These are phyloP conservation scores for Dryomyza anilis DNA, from an alignment of 2,888 invertebrate genomes.

Conservation along the genomic window DNA sequence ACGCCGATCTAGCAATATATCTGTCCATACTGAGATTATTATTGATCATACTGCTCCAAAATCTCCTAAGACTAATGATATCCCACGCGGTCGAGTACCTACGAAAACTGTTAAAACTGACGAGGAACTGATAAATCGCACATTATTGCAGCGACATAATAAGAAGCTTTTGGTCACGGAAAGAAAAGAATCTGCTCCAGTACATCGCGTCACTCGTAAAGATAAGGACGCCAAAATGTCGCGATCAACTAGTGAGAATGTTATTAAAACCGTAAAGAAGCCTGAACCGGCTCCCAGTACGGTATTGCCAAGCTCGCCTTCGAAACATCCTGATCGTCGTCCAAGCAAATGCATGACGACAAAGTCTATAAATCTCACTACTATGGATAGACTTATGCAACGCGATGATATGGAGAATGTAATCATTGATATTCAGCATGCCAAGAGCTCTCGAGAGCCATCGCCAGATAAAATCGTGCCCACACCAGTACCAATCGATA, in stretches of 20 bases:
- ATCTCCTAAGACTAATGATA: constrained; percentile 35
- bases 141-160: constrained; percentile 36
- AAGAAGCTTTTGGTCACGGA: constrained; percentile 58
- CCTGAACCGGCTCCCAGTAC: constrained; percentile 44
- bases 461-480: constrained; percentile 76
- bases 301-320: constrained; percentile 29
- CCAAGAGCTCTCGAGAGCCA: constrained; percentile 76
- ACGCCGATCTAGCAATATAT: constrained; percentile 54
- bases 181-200: constrained; percentile 60
- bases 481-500: constrained; percentile 66
- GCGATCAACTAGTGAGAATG: constrained; percentile 66
- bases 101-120: constrained; percentile 29
- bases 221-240: constrained; percentile 63
- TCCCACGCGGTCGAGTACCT: constrained; percentile 18
- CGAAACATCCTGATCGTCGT: constrained; percentile 39
- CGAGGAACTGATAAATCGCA: constrained; percentile 29
- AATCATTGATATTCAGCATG: constrained; percentile 73
- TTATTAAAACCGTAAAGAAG: constrained; percentile 46
- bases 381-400: constrained; percentile 62
- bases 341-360: constrained; percentile 63
- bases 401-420: constrained; percentile 66
- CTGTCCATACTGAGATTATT: constrained; percentile 54
- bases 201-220: constrained; percentile 59
- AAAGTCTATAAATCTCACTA: constrained; percentile 64
- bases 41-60: constrained; percentile 52